Base-by-base conservation (phyloP, 2,113 vertebrate species). In the Trogon melanurus region DNA sequence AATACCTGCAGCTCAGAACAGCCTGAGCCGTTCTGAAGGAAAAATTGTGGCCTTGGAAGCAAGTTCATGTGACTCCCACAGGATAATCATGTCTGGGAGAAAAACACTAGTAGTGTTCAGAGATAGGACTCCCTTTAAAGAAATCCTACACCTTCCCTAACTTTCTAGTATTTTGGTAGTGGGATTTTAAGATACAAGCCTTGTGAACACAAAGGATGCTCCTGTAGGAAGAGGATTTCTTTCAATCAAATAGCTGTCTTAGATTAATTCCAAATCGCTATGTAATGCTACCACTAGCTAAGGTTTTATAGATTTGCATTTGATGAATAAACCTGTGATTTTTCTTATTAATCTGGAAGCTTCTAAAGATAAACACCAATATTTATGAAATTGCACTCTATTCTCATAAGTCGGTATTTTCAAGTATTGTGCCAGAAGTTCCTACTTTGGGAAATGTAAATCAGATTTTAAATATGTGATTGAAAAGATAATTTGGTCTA, bases 1-100 rank as follows among this genome's bases (percentile, higher is more conserved):
- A 95, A 95, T 91, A 96, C 96, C 92, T 97, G 93, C 65, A 90
- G 41, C 80, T 96, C 27, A 21, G 73, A 95, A 94, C 80, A 95
- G 48, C 56, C 89, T 89, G 87, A 94, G 73, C 75, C 72, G 67
- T 72, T 93, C 85, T 78, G 57, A 75, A 75, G 66, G 38, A 93
- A 94, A 95, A 94, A 72, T 22, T 50, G 53, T 65, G 65, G 85
- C 86, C 88, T 89, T 89, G 76, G 91, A 92, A 85, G 34, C 75
- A 93, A 84, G 75, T 95, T 94, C 79, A 21, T 81, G 15, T 1
- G 9, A 69, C 17, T 95, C 83, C 57, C 70, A 56, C 69, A 58
- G 69, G 54, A 26, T 61, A 81, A 79, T 69, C 50, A 21, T 57
- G 34, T 44, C 79, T 93, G 53, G 79, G 45, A 89, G 76, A 41